Percentiles rank a stretch among this genome's conserved stretches.
Conservation (phyloP, 2,888 invertebrate genomes). For the Agrilus mali region DNA sequence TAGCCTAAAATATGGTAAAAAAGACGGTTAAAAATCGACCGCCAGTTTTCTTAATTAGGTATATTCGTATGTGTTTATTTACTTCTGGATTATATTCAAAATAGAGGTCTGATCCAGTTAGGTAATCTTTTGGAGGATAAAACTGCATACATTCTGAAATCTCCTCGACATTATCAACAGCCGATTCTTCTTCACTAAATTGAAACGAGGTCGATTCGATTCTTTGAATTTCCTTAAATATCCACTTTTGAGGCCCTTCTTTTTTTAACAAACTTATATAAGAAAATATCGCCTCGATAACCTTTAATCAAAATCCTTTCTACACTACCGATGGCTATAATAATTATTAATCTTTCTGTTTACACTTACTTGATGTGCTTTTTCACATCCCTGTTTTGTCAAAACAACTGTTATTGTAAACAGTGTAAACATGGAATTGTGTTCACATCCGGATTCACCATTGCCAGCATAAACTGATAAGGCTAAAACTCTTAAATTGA, state of each 20-base stretch:
- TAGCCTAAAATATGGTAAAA: constrained; percentile 34
- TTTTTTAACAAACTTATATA: constrained; percentile 62
- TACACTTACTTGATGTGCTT: constrained; percentile 36
- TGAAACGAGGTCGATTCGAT: constrained; percentile 65
- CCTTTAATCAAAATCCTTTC: constrained; percentile 34
- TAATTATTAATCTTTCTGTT: constrained; percentile 2
- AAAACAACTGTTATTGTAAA: constrained; percentile 62
- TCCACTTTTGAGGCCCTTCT: constrained; percentile 52
- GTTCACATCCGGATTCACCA: constrained; percentile 63
- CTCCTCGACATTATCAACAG: constrained; percentile 66
- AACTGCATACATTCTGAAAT: constrained; percentile 68
- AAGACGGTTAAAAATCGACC: no score
- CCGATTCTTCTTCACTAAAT: constrained; percentile 56
- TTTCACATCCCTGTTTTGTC: constrained; percentile 62
- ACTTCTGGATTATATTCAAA: constrained; percentile 65
- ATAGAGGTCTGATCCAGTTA: constrained; percentile 62
- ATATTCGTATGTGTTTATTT: no score
- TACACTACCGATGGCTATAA: neutral
- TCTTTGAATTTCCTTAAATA: constrained; percentile 59
- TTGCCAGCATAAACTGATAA: constrained; percentile 58
- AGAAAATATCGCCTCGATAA: constrained; percentile 64
- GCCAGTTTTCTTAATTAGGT: neutral
- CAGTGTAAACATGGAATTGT: constrained; percentile 64
- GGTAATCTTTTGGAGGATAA: constrained; percentile 64
- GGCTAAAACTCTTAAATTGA: constrained; percentile 56